A percentile compares a stretch with the other conserved stretches of the same genome.
Evolutionary conservation across 1,140 invertebrate genomes (phyloP).

Genomic region (Thalassaphorura encarpata): DNA sequence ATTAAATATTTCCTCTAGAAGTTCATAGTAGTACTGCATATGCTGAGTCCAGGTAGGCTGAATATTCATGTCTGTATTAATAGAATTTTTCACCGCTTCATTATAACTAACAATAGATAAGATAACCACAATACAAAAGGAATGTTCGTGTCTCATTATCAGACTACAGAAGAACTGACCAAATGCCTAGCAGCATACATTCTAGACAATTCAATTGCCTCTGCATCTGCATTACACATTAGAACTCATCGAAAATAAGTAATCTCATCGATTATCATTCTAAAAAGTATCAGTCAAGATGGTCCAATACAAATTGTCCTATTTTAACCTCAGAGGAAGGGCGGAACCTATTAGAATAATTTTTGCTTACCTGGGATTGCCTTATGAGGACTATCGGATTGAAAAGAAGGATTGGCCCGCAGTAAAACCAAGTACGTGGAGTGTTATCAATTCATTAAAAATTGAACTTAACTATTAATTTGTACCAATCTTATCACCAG

Average conservation of each 20-base stretch:
- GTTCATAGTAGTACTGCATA: too few species aligned
- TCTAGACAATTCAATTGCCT: not conserved
- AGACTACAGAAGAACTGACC: too few species aligned
- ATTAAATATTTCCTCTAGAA: too few species aligned
- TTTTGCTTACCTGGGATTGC: conserved; percentile 36
- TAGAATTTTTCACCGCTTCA: too few species aligned
- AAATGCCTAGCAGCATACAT: too few species aligned
- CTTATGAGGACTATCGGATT: conserved; percentile 49
- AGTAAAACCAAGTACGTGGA: conserved; percentile 39
- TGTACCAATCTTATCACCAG: not conserved
- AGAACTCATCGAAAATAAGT: too few species aligned
- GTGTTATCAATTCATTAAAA: not conserved
- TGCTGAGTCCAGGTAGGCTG: too few species aligned
- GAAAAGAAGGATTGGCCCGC: conserved; percentile 47
- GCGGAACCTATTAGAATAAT: conserved; percentile 21
- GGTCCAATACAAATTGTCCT: not conserved
- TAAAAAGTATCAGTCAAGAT: not conserved
- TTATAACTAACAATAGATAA: too few species aligned
- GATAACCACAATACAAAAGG: too few species aligned
- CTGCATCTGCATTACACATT: not conserved
- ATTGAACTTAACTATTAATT: not conserved
- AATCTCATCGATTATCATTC: too few species aligned
- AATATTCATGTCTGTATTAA: too few species aligned
- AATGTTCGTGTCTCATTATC: too few species aligned
- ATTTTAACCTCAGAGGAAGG: conserved; percentile 15